These are phyloP conservation scores for Dryadula phaetusa DNA, from an alignment of 2,888 invertebrate species.

Conservation along the genomic window DNA sequence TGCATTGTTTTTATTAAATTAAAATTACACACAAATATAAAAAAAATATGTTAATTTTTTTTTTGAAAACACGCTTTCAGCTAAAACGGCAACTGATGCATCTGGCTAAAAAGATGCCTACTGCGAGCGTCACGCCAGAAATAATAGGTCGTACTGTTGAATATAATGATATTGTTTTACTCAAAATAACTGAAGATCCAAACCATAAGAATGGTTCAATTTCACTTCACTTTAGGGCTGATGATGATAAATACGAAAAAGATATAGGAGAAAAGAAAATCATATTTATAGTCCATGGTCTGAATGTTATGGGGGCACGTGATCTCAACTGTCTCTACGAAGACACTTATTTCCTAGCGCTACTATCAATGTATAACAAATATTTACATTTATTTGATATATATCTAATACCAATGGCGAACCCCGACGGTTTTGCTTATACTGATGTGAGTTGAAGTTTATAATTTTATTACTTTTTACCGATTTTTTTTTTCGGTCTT, in stretches of 20 bases:
- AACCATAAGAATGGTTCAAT: conserved; percentile 29
- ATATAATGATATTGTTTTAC: conserved; percentile 66
- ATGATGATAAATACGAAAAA: conserved; percentile 61
- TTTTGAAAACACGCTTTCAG: conserved; percentile 53
- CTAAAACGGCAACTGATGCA: conserved; percentile 52
- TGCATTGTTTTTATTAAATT: too few relatives aligned
- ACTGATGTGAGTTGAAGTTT: not conserved
- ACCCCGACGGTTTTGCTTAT: conserved; percentile 65
- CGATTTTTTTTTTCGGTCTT: too few relatives aligned
- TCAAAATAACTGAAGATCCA: conserved; percentile 55
- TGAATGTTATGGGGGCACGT: conserved; percentile 61
- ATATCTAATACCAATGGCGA: conserved; percentile 71
- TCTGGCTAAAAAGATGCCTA: conserved; percentile 49
- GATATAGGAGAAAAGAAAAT: conserved; percentile 63
- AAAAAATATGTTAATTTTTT: too few relatives aligned
- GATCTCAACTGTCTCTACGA: conserved; percentile 48
- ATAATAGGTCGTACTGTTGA: conserved; percentile 62
- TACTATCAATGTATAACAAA: conserved; percentile 60
- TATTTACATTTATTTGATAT: conserved; percentile 73
- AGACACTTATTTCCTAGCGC: conserved; percentile 45
- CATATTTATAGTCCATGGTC: conserved; percentile 71
- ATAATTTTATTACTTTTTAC: conserved; percentile 3
- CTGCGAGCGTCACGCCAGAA: conserved; percentile 57
- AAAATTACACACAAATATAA: too few relatives aligned
- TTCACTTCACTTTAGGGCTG: conserved; percentile 52